Conservation (phyloP, 1,140 invertebrate genomes). For the Aricia agestis region DNA sequence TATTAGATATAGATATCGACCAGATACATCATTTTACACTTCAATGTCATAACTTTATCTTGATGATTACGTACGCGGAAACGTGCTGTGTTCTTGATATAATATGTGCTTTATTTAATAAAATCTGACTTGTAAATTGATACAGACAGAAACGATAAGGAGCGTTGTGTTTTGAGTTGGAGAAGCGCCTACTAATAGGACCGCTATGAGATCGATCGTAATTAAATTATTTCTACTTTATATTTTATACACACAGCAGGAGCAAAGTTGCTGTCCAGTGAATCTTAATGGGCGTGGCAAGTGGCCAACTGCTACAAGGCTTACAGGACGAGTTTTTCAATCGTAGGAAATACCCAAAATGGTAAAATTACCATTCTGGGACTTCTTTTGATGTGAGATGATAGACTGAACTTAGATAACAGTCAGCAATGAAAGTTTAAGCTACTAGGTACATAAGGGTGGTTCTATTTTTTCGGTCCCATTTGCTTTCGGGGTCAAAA, state of each 20-base stretch:
- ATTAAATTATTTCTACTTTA: neutral
- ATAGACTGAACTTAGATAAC: too few species aligned
- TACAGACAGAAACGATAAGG: constrained; percentile 4
- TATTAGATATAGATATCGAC: neutral
- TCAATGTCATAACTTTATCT: constrained; percentile 57
- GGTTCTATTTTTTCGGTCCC: too few species aligned
- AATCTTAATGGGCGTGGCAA: constrained; percentile 59
- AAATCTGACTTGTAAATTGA: constrained; percentile 34
- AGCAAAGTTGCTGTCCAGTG: constrained; percentile 40
- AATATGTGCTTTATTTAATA: constrained; percentile 39
- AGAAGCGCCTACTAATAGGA: neutral
- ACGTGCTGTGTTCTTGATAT: constrained; percentile 48
- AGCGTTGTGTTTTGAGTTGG: neutral
- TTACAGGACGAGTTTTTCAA: constrained; percentile 57
- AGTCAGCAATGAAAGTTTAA: too few species aligned
- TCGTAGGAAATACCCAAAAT: neutral
- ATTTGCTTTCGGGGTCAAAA: too few species aligned
- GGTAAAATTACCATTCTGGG: neutral
- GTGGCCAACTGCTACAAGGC: constrained; percentile 59
- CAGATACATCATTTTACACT: constrained; percentile 25
- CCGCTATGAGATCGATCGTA: constrained; percentile 3
- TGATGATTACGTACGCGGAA: constrained; percentile 67
- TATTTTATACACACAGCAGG: neutral
- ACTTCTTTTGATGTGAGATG: neutral
- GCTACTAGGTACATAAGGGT: too few species aligned